Evolutionary conservation across 1,140 invertebrate genomes (phyloP), one percentile per base, ranked within the genome.

Genomic region (Orussus abietinus): DNA sequence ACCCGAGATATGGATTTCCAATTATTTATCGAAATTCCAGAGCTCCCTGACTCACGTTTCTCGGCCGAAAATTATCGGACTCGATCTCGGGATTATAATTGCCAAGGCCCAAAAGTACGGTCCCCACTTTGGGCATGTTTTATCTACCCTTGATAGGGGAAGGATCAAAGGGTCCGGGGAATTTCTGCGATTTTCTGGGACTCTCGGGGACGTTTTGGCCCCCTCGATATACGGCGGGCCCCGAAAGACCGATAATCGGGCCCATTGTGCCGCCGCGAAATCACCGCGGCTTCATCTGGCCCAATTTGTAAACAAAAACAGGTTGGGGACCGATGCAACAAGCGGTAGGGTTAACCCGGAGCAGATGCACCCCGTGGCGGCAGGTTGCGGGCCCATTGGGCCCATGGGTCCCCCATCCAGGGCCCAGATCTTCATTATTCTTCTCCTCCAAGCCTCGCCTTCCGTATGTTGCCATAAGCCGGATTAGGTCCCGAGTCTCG

Each of bases 301-400:
- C n/a, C 29, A 34, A 42, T 45, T 45, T 44, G 45, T 56, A 51
- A 58, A 58, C 43, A 55, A 53, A 45, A 33, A 47, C 34, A 42
- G 33, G 26, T 20, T 15, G 18, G 22, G 25, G 20, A 46, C 25
- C 15, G 34, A 42, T 26, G 22, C 15, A 42, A 40, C 28, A 42
- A 36, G 21, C 28, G 41, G 33, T 35, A 31, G 32, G 41, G 41
- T 43, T 43, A 32, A 36, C 19, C 13, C 9, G 28, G 13, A 35
- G 28, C 46, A 49, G 49, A 52, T 49, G 43, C 42, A 30, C 2
- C 6, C n/a, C n/a, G n/a, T 12, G 15, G 30, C 34, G 32, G 44
- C 43, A 45, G 41, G 38, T 53, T 55, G 50, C 44, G 35, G 26
- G 26, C 35, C 11, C n/a, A n/a, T n/a, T n/a, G n/a, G n/a, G n/a